phyloP scores from a whole-genome alignment of 2,797 vertebrate genomes.

The Simalia tracyae region DNA sequence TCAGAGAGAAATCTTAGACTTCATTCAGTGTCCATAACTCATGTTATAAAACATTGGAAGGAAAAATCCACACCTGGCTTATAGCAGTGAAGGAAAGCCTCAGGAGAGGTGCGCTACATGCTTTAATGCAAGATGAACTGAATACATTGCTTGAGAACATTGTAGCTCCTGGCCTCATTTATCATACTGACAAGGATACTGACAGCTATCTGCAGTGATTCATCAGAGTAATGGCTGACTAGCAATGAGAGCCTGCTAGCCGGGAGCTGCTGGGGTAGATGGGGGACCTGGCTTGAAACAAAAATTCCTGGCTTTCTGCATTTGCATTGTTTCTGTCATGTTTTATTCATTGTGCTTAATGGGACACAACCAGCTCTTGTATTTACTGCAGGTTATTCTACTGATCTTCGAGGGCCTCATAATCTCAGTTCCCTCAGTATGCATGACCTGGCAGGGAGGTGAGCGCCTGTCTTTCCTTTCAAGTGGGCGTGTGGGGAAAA shows the following conservation, averaged over 20 bases:
- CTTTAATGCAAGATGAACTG: constrained; percentile 46
- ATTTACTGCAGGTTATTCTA: constrained; percentile 32
- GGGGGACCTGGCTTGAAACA: constrained; percentile 8
- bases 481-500: background rate
- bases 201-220: constrained; percentile 65
- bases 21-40: background rate
- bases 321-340: constrained; percentile 32
- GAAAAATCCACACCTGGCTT: background rate
- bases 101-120: constrained; percentile 37
- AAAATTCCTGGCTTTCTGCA: constrained; percentile 42
- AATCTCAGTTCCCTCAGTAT: constrained; percentile 9
- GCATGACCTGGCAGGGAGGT: background rate
- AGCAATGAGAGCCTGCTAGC: constrained; percentile 45
- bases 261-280: background rate
- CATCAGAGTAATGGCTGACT: constrained; percentile 64
- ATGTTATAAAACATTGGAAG: background rate
- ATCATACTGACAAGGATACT: constrained; percentile 65
- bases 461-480: constrained; percentile 15
- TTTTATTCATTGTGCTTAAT: constrained; percentile 46
- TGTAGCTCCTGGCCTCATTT: constrained; percentile 62
- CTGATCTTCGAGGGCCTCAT: constrained; percentile 21
- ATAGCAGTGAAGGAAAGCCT: background rate
- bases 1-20: background rate
- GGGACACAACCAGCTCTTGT: background rate
- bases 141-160: constrained; percentile 59